Evolutionary conservation across 1,140 invertebrate species (phyloP), one percentile per base, ranked within the genome.

Genomic region (Macrostomum lignano): DNA sequence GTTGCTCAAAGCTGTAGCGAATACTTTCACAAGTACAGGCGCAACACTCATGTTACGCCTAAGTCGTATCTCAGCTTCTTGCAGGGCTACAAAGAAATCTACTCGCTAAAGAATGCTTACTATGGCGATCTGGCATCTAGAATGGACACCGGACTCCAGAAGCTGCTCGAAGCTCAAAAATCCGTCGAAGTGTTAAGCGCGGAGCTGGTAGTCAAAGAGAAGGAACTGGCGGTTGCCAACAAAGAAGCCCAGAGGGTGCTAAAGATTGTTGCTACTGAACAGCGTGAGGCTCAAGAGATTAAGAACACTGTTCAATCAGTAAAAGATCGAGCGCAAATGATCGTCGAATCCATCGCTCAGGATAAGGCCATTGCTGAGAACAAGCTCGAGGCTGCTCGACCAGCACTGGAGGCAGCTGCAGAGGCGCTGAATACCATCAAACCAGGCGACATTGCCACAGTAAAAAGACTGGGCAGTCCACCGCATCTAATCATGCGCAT

Each of bases 401-500:
- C 74, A n/a, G 74, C 74, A 1, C 49, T 81, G 17, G 71, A 76
- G 52, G 77, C 81, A 62, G 78, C 78, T 1, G 77, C 82, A 59
- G 68, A 73, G 25, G 77, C 78, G 4, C 58, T 84, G 2, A 81
- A 82, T 43, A 84, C 77, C 0, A 84, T 86, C 23, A 81, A 81
- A 53, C 76, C 75, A 36, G 74, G 76, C 1, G 77, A 84, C 47
- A 86, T 86, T 43, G 76, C 78, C 4, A 82, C 79, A 24, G 78
- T 91, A 0, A 65, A 79, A 42, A 91, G 88, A 60, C 53, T 91
- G 19, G 79, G 79, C 4, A 64, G 79, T 42, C 82, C 82, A 2
- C 82, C 82, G 4, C 81, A 88, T 60, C 59, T 93, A 0, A 88
- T 91, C 42, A 88, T 88, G 79, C 65, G 81, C 42, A 86, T 93